phyloP scores from a whole-genome alignment of 2,113 vertebrate species.

The Oncorhynchus nerka region DNA sequence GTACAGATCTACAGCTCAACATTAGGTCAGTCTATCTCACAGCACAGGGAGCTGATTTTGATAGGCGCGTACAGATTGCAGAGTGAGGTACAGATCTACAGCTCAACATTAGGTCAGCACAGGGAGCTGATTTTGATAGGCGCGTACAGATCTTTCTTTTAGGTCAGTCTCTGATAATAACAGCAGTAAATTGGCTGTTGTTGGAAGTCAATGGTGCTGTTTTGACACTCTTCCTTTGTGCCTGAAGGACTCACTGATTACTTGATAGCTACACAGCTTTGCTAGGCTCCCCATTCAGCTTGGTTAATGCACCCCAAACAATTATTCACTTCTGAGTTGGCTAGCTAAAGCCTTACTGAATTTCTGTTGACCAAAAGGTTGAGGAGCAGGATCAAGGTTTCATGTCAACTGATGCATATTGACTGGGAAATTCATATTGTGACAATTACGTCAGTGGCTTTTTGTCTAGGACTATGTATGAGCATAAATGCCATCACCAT shows the following conservation, averaged over 20 bases:
- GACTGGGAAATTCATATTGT: neutral
- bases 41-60: too few relatives aligned
- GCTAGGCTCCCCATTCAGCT: constrained; percentile 55
- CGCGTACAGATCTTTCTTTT: too few relatives aligned
- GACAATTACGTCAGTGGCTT: neutral
- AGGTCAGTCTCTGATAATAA: constrained; percentile 41
- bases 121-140: too few relatives aligned
- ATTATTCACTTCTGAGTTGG: constrained; percentile 29
- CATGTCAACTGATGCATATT: neutral
- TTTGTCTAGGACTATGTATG: neutral
- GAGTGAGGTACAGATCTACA: too few relatives aligned
- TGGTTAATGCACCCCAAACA: constrained; percentile 56
- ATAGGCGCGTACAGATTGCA: too few relatives aligned
- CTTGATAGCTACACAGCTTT: constrained; percentile 56
- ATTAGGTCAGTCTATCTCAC: too few relatives aligned
- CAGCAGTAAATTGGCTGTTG: constrained; percentile 62
- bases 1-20: too few relatives aligned
- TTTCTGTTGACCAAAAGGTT: neutral
- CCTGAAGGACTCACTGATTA: constrained; percentile 69
- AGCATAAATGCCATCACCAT: constrained; percentile 11
- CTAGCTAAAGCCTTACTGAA: too few relatives aligned
- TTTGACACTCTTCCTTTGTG: constrained; percentile 64
- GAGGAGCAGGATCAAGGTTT: neutral
- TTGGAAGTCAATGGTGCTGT: constrained; percentile 63
- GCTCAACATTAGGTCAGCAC: too few relatives aligned